A percentile compares a stretch with the other conserved stretches of the same genome.
These are phyloP conservation scores for Escarpia spicata DNA, from an alignment of 2,888 invertebrate genomes.

Conservation along the genomic window DNA sequence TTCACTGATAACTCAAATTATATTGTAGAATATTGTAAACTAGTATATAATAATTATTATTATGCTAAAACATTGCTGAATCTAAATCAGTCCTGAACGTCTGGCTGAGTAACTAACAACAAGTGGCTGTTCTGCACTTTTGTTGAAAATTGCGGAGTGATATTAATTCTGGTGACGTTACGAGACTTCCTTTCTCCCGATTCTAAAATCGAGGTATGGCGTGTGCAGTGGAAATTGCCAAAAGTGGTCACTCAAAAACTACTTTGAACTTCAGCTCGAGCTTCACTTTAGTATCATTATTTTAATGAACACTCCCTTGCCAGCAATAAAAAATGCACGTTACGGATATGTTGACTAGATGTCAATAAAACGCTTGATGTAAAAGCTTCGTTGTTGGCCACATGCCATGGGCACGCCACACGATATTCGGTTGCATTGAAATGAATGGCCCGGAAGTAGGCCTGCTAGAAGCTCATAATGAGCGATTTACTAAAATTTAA, in stretches of 20 bases:
- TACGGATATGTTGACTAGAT: background rate
- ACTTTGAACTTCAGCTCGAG: background rate
- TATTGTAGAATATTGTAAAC: too few relatives aligned
- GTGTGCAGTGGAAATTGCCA: background rate
- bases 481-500: too few relatives aligned
- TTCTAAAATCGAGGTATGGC: constrained; percentile 12
- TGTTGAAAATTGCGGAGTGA: background rate
- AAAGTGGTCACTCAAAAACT: background rate
- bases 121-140: background rate
- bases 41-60: too few relatives aligned
- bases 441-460: background rate
- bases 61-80: background rate
- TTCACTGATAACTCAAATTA: too few relatives aligned
- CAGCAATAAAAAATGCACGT: background rate
- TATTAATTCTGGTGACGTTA: background rate
- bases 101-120: background rate
- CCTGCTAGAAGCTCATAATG: background rate
- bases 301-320: background rate
- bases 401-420: background rate
- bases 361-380: background rate
- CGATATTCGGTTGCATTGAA: background rate
- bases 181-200: constrained; percentile 14
- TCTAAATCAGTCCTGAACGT: background rate
- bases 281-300: background rate
- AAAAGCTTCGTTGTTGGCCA: background rate